Evolutionary conservation across 2,888 invertebrate species (phyloP).

Genomic region (Acanthosepion lycidas): DNA sequence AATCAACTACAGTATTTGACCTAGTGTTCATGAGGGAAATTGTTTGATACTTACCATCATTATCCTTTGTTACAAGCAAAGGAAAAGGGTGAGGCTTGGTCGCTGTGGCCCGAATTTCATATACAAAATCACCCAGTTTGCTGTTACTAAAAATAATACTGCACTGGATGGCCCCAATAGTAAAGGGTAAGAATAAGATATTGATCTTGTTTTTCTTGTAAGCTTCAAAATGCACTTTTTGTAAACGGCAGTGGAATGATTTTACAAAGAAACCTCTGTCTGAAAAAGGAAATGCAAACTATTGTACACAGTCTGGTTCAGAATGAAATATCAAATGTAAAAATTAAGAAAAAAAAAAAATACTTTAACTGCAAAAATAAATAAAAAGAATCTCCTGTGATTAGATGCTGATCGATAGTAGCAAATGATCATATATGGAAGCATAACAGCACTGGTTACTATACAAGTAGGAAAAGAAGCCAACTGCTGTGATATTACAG

Average conservation of each 20-base stretch:
- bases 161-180: conserved; percentile 70
- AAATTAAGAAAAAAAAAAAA: not conserved
- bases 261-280: not conserved
- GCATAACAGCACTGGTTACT: too few relatives aligned
- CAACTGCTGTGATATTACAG: too few relatives aligned
- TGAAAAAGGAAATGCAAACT: not conserved
- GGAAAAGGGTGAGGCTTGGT: conserved; percentile 61
- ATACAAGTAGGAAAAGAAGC: too few relatives aligned
- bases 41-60: not conserved
- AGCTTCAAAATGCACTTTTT: conserved; percentile 62
- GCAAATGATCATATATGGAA: too few relatives aligned
- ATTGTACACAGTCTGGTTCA: too few relatives aligned
- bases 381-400: too few relatives aligned
- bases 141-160: conserved; percentile 72
- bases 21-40: too few relatives aligned
- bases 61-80: not conserved
- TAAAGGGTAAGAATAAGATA: conserved; percentile 73
- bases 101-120: conserved; percentile 71
- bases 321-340: not conserved
- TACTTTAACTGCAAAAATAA: too few relatives aligned
- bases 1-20: too few relatives aligned
- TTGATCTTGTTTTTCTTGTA: conserved; percentile 62
- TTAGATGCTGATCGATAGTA: too few relatives aligned
- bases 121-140: conserved; percentile 73
- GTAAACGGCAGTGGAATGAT: conserved; percentile 64